Base-by-base conservation (phyloP, 2,888 invertebrate species). In the Saturnia pavonia region DNA sequence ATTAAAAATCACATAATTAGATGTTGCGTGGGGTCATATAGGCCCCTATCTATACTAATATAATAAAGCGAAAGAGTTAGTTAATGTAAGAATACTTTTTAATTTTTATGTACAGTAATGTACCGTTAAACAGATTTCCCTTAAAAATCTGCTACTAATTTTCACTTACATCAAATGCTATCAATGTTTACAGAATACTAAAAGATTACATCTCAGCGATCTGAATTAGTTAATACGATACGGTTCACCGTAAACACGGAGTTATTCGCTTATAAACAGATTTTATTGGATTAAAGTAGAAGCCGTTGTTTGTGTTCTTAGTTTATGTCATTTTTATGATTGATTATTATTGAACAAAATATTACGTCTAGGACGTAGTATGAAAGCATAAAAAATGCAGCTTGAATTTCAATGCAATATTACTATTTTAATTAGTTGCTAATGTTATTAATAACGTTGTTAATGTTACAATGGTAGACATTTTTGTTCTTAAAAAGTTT, bases 241-340 rank as follows among this genome's bases (percentile, higher is more conserved):
- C 73, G 69, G 70, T 75, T 74, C 73, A 71, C 65, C 57, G 71
- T 76, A 72, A 69, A 73, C 70, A 71, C 68, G 68, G 69, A 63
- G 72, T 77, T 76, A 74, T 74, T 74, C 7, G 40, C 65, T 65
- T 65, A 40, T n/a, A 40, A 40, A 65, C 40, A 40, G 65, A 65
- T 65, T 65, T 65, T 16, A 65, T 40, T 19, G 40, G 65, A 65
- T 65, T 65, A 65, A 65, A 40, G 8, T 40, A 40, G 40, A 19
- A 65, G 65, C 40, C 40, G 65, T 40, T n/a, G 65, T 65, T 65
- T 65, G 19, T 65, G 19, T 16, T 40, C 19, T 25, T 19, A 65
- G 40, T n/a, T 65, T 8, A 65, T 65, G n/a, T 40, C 40, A 54
- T 3, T 1, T 40, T 40, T 65, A 40, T 65, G n/a, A 40, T 1